Percentiles rank a stretch among this genome's conserved stretches.
Evolutionary conservation across 2,113 vertebrate genomes (phyloP).

Genomic region (Lophochroa leadbeateri): DNA sequence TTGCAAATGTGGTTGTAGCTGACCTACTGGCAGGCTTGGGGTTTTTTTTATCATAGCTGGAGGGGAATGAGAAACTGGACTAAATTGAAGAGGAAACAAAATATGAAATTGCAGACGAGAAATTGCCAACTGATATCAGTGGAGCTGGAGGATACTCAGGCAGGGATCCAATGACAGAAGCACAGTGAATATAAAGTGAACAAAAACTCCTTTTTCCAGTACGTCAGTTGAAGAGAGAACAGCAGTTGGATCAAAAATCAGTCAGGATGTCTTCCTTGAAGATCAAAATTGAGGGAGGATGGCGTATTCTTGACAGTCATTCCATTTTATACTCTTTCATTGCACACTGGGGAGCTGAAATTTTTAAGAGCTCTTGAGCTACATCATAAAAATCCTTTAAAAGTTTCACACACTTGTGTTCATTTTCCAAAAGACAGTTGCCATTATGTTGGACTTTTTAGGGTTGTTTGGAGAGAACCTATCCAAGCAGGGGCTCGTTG

Average conservation of each 20-base stretch:
- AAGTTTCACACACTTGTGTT: constrained; percentile 53
- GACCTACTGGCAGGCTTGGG: background rate
- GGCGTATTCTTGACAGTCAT: constrained; percentile 58
- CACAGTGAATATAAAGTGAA: constrained; percentile 66
- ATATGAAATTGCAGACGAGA: constrained; percentile 54
- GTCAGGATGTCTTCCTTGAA: constrained; percentile 64
- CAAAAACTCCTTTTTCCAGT: constrained; percentile 58
- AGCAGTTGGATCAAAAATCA: constrained; percentile 66
- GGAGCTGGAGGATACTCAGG: constrained; percentile 55
- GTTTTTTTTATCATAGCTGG: background rate
- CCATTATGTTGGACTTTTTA: constrained; percentile 31
- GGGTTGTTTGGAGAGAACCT: constrained; percentile 4
- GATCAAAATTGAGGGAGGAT: constrained; percentile 50
- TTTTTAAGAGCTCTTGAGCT: constrained; percentile 67
- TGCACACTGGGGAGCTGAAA: constrained; percentile 47
- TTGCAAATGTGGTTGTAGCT: background rate
- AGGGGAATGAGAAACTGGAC: background rate
- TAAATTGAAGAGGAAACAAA: constrained; percentile 55
- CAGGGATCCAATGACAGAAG: constrained; percentile 68
- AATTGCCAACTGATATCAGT: constrained; percentile 58
- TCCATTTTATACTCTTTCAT: constrained; percentile 63
- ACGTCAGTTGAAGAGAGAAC: constrained; percentile 54
- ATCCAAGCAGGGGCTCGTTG: background rate
- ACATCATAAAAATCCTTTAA: constrained; percentile 55
- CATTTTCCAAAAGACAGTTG: constrained; percentile 36